Conservation (phyloP, 2,113 vertebrate species). For the Anseranas semipalmata region DNA sequence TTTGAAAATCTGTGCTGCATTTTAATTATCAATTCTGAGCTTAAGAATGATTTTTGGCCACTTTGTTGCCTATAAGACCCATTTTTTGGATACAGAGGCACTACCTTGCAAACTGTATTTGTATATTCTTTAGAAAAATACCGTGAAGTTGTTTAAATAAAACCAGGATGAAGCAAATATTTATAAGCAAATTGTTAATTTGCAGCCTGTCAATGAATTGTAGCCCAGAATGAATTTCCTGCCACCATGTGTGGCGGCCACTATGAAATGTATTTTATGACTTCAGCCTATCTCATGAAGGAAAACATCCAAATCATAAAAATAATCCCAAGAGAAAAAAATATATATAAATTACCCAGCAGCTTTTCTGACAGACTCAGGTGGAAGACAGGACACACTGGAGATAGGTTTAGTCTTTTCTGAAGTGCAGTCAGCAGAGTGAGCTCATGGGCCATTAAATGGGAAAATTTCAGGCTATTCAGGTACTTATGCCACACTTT, state of each 20-base stretch:
- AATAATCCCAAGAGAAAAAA: not conserved
- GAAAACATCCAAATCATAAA: not conserved
- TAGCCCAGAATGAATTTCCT: not conserved
- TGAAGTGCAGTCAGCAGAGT: not conserved
- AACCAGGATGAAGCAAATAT: not conserved
- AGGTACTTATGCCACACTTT: not conserved
- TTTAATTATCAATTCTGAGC: not conserved
- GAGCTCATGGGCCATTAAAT: not conserved
- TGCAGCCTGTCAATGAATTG: not conserved
- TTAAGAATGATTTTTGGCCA: not conserved
- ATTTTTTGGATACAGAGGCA: not conserved
- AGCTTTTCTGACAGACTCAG: not conserved
- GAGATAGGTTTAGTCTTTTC: not conserved
- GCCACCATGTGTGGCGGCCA: too few species aligned
- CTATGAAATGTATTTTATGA: not conserved
- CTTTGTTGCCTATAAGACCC: not conserved
- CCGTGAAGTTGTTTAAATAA: not conserved
- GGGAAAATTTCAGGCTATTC: not conserved
- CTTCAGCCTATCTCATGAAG: not conserved
- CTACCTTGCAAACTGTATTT: not conserved
- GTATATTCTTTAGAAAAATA: not conserved
- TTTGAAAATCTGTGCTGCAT: not conserved
- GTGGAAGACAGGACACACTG: not conserved
- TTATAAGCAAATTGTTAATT: not conserved
- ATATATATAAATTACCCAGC: too few species aligned